Percentiles rank a stretch among this genome's conserved stretches.
phyloP scores from a whole-genome alignment of 37 sponge, comb jelly and placozoan species.

The Amphimedon queenslandica region DNA sequence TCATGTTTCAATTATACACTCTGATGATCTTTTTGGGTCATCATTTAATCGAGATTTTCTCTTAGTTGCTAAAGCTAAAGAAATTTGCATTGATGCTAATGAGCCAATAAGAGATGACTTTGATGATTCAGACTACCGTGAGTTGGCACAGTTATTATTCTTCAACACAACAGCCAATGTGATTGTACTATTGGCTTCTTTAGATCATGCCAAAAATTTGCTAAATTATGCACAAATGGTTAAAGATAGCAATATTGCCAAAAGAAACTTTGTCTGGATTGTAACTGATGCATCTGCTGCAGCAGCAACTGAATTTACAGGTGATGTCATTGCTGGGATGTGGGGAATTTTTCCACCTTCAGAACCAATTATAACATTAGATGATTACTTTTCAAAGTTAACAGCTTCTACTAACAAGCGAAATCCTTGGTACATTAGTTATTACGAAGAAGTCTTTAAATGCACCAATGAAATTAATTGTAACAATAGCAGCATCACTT shows the following conservation, averaged over 20 bases:
- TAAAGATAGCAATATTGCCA: no score
- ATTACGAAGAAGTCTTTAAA: conserved; percentile 9
- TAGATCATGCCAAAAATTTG: no score
- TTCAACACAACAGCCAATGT: no score
- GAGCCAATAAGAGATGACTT: background rate
- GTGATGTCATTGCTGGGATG: no score
- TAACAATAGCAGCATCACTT: background rate
- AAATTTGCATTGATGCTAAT: conserved; percentile 27
- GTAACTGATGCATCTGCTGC: no score
- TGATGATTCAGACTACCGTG: background rate
- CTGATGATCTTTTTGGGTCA: conserved; percentile 26
- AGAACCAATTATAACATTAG: conserved; percentile 1
- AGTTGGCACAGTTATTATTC: no score
- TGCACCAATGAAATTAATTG: background rate
- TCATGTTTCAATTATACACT: conserved; percentile 22
- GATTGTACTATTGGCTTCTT: no score
- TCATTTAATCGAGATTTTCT: conserved; percentile 15
- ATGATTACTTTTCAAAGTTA: conserved; percentile 49
- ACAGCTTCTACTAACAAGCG: conserved; percentile 30
- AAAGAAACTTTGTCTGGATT: no score
- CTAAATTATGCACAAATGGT: no score
- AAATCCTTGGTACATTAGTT: conserved; percentile 52
- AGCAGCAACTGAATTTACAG: no score
- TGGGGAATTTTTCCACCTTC: conserved; percentile 49
- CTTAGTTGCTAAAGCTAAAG: background rate